A percentile compares a stretch with the other conserved stretches of the same genome.
These are phyloP conservation scores for Ectemnius continuus DNA, from an alignment of 2,888 invertebrate genomes.

Conservation along the genomic window DNA sequence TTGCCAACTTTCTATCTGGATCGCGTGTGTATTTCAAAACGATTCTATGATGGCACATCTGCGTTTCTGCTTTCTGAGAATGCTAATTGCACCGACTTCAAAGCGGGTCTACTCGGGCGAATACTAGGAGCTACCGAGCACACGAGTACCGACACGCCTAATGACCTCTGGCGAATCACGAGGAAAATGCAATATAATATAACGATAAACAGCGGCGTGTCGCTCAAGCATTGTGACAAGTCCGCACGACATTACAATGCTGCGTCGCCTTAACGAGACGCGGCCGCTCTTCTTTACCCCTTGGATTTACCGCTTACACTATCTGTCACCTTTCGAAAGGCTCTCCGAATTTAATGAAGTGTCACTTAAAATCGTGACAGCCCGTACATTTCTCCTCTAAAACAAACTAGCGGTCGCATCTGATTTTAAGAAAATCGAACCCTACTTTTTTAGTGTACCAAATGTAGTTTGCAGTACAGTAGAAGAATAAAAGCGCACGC, in stretches of 20 bases:
- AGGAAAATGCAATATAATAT: slow-evolving; percentile 46
- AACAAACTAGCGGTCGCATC: no score
- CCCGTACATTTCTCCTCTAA: slow-evolving; percentile 24
- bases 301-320: slow-evolving; percentile 49
- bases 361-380: slow-evolving; percentile 49
- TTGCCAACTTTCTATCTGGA: no score
- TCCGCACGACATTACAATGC: slow-evolving; percentile 60
- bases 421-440: no score
- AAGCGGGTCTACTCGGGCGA: neutral
- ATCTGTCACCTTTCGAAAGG: slow-evolving; percentile 63
- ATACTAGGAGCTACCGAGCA: slow-evolving; percentile 24
- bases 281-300: slow-evolving; percentile 49
- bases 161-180: slow-evolving; percentile 36
- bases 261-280: slow-evolving; percentile 73
- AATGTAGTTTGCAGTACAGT: neutral
- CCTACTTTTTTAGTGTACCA: neutral
- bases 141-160: slow-evolving; percentile 26
- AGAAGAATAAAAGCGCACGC: neutral
- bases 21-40: neutral
- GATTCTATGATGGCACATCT: no score
- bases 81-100: neutral
- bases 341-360: slow-evolving; percentile 68
- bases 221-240: slow-evolving; percentile 53
- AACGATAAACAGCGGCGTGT: slow-evolving; percentile 55
- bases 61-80: no score